phyloP scores from a whole-genome alignment of 2,888 invertebrate species.

The Napeogenes inachia region DNA sequence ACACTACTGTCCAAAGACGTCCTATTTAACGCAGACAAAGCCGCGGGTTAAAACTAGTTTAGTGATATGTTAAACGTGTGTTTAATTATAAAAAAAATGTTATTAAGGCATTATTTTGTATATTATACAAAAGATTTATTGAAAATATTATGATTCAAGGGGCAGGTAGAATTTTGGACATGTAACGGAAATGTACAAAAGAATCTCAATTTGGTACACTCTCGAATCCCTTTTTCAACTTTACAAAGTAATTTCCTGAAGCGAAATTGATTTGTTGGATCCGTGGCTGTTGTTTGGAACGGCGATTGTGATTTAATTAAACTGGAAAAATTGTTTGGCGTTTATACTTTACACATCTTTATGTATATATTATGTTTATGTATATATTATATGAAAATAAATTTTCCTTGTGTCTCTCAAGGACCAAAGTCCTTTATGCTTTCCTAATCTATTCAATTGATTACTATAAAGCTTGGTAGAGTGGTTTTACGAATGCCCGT shows the following conservation, averaged over 20 bases:
- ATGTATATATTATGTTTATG: no score
- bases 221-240: constrained; percentile 42
- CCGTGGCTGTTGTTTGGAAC: constrained; percentile 61
- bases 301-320: constrained; percentile 64
- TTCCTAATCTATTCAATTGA: no score
- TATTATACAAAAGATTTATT: background rate
- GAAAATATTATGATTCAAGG: constrained; percentile 44
- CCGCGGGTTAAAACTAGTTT: no score
- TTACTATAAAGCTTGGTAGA: no score
- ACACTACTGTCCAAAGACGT: no score
- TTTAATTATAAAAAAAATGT: no score
- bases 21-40: no score
- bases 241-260: constrained; percentile 69
- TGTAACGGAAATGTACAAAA: constrained; percentile 75
- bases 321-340: constrained; percentile 31
- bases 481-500: no score
- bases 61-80: no score
- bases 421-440: no score
- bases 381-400: no score
- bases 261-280: constrained; percentile 70
- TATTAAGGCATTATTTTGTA: background rate
- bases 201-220: constrained; percentile 71
- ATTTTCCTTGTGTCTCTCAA: no score
- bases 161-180: constrained; percentile 53
- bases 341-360: constrained; percentile 19